Evolutionary conservation across 1,140 invertebrate species (phyloP).

Genomic region (Drosophila saltans): DNA sequence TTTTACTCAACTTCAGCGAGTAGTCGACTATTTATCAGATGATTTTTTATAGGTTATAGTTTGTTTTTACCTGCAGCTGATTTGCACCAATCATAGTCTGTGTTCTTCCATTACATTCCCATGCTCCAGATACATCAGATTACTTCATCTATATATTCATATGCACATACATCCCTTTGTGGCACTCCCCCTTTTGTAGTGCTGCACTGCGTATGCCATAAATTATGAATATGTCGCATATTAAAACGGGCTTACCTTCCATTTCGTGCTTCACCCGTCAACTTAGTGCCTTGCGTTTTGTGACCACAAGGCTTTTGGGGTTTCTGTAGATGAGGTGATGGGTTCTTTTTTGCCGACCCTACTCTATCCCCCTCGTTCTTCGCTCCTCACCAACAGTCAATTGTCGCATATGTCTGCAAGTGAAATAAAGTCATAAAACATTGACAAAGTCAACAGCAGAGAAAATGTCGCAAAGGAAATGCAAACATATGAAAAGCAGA

Average conservation of each 20-base stretch:
- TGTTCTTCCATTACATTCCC: background rate
- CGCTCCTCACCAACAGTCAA: constrained; percentile 62
- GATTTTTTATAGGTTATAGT: too few relatives aligned
- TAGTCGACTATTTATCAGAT: too few relatives aligned
- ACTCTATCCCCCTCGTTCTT: constrained; percentile 7
- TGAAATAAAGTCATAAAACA: constrained; percentile 70
- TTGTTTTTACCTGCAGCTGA: too few relatives aligned
- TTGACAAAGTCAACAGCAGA: constrained; percentile 59
- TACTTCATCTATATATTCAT: background rate
- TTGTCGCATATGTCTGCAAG: constrained; percentile 65
- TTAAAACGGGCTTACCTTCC: constrained; percentile 31
- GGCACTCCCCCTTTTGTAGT: background rate
- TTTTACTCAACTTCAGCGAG: too few relatives aligned
- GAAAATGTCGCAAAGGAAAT: constrained; percentile 40
- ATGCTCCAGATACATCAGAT: background rate
- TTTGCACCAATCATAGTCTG: too few relatives aligned
- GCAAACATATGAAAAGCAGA: constrained; percentile 42
- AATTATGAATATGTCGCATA: constrained; percentile 69
- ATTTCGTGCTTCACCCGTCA: constrained; percentile 25
- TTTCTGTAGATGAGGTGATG: constrained; percentile 9
- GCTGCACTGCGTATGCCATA: constrained; percentile 61
- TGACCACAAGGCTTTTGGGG: constrained; percentile 37
- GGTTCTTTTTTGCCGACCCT: background rate
- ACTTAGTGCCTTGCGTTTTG: constrained; percentile 41
- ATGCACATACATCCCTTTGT: background rate